Base-by-base conservation (phyloP, 2,113 vertebrate genomes). In the Anseranas semipalmata region DNA sequence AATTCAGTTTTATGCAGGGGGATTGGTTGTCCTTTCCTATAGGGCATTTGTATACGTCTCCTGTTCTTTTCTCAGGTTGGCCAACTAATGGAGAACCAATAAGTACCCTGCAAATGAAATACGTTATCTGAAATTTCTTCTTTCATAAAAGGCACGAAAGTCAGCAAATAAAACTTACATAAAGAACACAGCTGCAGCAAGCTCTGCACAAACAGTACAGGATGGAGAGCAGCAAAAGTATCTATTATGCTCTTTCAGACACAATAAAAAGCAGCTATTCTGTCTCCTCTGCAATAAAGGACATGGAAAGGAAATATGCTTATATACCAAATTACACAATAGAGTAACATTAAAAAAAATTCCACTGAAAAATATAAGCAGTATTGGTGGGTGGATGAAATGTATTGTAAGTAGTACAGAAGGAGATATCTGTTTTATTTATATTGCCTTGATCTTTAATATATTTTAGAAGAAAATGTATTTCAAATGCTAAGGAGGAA, bases 1-100 rank as follows among this genome's bases (percentile, higher is more conserved):
- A 96, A 18, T 99, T 98, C 93, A 99, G 97, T 96, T 99, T 99
- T 68, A 98, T 73, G 66, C 99, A 99, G 19, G 94, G 91, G 35
- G 91, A 98, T 56, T 98, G 93, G 73, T 52, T 83, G 32, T 84
- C 89, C 68, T 59, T 97, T 43, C 98, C 98, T 30, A 99, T 99
- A 7, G 98, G 99, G 87, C 99, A 99, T 96, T 99, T 99, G 95
- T 99, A 99, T 56, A 99, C 99, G 79, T 99, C 99, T 43, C 99
- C 99, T 17, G 99, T 99, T 96, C 98, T 98, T 90, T 98, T 98
- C 20, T 98, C 93, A 39, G 99, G 99, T 70, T 99, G 99, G 43
- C 99, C 99, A 78, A 98, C 98, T 91, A 99, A 96, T 0, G 99
- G 99, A 62, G 99, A 99, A 73, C 99, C 99, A 98, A 99, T 99